phyloP scores from a whole-genome alignment of 2,888 invertebrate genomes.

The Tipula vernalis region DNA sequence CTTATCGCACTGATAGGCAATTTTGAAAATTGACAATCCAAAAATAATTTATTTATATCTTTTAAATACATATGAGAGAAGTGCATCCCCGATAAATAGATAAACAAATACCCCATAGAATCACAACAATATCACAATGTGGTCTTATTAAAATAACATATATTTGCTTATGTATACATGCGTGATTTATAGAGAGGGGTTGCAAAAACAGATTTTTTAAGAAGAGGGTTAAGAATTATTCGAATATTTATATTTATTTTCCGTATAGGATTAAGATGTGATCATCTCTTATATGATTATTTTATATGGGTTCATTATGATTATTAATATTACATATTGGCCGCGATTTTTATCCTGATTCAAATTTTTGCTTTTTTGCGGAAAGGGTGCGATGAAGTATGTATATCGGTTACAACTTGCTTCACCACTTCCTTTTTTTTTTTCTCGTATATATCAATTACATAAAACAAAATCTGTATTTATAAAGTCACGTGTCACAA shows the following conservation, averaged over 20 bases:
- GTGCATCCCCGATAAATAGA: not conserved
- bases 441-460: not conserved
- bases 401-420: not conserved
- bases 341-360: not conserved
- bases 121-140: not conserved
- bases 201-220: not conserved
- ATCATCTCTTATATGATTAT: not conserved
- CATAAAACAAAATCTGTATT: not conserved
- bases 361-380: not conserved
- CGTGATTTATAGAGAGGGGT: not conserved
- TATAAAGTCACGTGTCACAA: not conserved
- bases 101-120: not conserved
- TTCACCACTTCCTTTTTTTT: not conserved
- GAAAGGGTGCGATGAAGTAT: not conserved
- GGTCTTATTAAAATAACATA: not conserved
- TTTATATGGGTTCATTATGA: not conserved
- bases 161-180: not conserved
- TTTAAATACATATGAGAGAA: not conserved
- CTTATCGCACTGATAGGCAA: not conserved
- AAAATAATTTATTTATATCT: not conserved
- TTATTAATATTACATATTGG: slow-evolving; percentile 4
- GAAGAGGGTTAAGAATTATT: not conserved
- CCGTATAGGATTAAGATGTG: not conserved
- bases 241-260: not conserved
- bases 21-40: not conserved